Evolutionary conservation across 2,113 vertebrate genomes (phyloP).

Genomic region (Dasyornis broadbenti): DNA sequence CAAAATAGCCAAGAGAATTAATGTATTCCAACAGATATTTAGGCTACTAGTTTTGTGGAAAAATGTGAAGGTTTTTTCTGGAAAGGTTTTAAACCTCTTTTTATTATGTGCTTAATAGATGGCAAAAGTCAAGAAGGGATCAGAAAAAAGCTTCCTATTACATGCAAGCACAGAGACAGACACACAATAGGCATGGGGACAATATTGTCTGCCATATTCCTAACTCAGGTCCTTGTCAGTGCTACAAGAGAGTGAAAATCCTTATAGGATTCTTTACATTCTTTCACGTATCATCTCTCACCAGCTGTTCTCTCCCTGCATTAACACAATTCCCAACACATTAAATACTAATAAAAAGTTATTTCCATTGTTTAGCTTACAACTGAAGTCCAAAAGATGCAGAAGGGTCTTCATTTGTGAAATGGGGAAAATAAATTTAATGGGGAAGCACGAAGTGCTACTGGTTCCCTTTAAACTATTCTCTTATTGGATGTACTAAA

Average conservation of each 20-base stretch:
- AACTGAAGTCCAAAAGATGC: background rate
- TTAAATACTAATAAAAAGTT: background rate
- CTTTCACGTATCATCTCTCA: background rate
- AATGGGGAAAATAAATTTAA: background rate
- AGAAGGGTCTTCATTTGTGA: background rate
- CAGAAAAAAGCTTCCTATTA: background rate
- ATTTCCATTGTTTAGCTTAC: background rate
- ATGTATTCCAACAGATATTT: background rate
- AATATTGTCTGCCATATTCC: background rate
- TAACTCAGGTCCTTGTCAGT: background rate
- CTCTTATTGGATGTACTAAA: background rate
- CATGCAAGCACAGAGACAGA: background rate
- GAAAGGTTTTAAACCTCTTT: background rate
- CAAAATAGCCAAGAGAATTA: background rate
- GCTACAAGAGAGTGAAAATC: background rate
- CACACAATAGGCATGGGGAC: background rate
- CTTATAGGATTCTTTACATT: background rate
- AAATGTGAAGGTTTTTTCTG: accelerated
- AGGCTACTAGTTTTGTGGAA: background rate
- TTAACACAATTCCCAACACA: background rate
- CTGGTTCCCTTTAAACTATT: background rate
- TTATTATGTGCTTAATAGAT: background rate
- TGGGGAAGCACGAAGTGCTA: background rate
- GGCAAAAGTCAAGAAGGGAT: background rate
- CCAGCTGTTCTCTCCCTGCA: background rate